Conservation (phyloP, 2,797 vertebrate species). For the Neostethus bicornis region DNA sequence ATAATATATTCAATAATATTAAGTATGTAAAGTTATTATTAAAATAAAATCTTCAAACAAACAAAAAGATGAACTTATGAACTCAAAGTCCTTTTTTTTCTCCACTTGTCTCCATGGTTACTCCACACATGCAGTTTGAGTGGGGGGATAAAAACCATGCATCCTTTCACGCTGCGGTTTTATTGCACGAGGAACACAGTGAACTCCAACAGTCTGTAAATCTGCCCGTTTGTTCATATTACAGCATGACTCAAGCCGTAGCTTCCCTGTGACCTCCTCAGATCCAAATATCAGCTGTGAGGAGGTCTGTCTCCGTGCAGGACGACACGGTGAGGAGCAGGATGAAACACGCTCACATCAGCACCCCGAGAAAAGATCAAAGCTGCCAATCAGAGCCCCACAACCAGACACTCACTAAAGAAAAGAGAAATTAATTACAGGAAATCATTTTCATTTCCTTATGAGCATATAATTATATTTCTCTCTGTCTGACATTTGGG, state of each 20-base stretch:
- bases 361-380: slow-evolving; percentile 2
- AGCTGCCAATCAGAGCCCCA: background rate
- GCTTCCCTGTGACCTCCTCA: slow-evolving; percentile 19
- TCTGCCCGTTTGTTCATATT: no score
- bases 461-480: slow-evolving; percentile 10
- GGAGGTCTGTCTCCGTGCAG: background rate
- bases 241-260: slow-evolving; percentile 14
- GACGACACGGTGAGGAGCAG: background rate
- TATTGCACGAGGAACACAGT: no score
- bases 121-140: no score
- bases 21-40: no score
- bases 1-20: no score
- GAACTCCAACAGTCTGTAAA: no score
- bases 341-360: background rate
- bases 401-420: slow-evolving; percentile 21
- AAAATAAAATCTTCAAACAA: no score
- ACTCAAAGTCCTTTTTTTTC: no score
- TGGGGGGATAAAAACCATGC: no score
- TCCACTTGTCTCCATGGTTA: no score
- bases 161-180: no score
- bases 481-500: slow-evolving; percentile 39
- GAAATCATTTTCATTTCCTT: slow-evolving; percentile 55
- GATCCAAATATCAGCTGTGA: slow-evolving; percentile 10
- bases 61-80: no score
- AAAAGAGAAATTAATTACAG: slow-evolving; percentile 37